Conservation (phyloP, 1,140 invertebrate genomes). For the Bombus pascuorum region DNA sequence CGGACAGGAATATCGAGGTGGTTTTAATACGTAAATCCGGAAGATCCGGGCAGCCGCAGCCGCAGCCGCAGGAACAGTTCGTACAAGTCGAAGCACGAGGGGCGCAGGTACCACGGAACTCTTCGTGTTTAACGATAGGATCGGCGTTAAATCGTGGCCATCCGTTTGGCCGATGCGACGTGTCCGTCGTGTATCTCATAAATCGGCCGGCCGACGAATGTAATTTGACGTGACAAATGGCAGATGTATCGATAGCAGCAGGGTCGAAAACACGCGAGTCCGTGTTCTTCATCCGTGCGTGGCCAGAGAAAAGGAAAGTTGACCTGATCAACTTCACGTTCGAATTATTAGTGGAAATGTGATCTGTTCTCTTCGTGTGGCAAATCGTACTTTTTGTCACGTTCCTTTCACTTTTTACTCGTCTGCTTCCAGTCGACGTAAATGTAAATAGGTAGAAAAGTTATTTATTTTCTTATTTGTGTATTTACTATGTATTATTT, state of each 20-base stretch:
- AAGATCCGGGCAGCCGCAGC: background rate
- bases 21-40: constrained; percentile 13
- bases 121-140: constrained; percentile 50
- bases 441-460: background rate
- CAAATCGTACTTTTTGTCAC: background rate
- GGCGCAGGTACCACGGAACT: constrained; percentile 52
- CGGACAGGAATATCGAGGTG: background rate
- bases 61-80: background rate
- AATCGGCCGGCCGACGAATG: constrained; percentile 68
- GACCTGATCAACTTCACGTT: constrained; percentile 18
- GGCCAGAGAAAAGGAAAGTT: background rate
- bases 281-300: constrained; percentile 23
- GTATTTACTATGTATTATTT: too few species aligned
- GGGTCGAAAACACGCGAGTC: constrained; percentile 20
- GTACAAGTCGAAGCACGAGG: background rate
- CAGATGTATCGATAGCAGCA: constrained; percentile 76
- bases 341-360: constrained; percentile 28
- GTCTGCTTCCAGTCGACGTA: too few species aligned
- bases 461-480: background rate
- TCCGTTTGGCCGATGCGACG: constrained; percentile 60
- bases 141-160: constrained; percentile 61
- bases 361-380: background rate
- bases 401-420: background rate
- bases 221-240: constrained; percentile 81
- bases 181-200: constrained; percentile 59